Evolutionary conservation across 2,888 invertebrate species (phyloP).

Genomic region (Caenorhabditis zanzibari): DNA sequence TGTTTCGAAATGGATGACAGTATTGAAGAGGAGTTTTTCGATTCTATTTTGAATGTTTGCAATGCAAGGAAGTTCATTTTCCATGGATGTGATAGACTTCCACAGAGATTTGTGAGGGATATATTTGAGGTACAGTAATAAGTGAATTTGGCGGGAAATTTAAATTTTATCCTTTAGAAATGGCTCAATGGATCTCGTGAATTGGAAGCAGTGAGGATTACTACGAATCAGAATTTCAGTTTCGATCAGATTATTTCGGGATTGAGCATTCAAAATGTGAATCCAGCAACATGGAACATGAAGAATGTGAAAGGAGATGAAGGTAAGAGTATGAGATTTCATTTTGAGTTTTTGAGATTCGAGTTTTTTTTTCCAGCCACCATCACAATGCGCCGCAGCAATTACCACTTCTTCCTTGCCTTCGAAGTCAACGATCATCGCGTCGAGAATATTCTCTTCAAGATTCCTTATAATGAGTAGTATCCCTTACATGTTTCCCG

Average conservation of each 20-base stretch:
- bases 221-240: slow-evolving; percentile 55
- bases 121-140: slow-evolving; percentile 28
- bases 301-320: slow-evolving; percentile 24
- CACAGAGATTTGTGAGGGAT: slow-evolving; percentile 39
- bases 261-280: slow-evolving; percentile 21
- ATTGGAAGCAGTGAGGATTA: slow-evolving; percentile 46
- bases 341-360: background rate
- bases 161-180: slow-evolving; percentile 16
- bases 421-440: slow-evolving; percentile 59
- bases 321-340: slow-evolving; percentile 25
- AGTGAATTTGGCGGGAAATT: background rate
- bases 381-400: slow-evolving; percentile 58
- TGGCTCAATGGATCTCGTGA: slow-evolving; percentile 33
- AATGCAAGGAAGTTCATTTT: slow-evolving; percentile 47
- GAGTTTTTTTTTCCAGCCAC: slow-evolving; percentile 37
- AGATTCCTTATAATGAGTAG: slow-evolving; percentile 57
- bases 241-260: slow-evolving; percentile 51
- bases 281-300: slow-evolving; percentile 43
- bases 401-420: slow-evolving; percentile 64
- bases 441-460: slow-evolving; percentile 63
- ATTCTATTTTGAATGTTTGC: slow-evolving; percentile 20
- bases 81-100: slow-evolving; percentile 57
- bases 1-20: slow-evolving; percentile 65
- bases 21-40: slow-evolving; percentile 40
- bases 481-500: background rate